A percentile compares a stretch with the other conserved stretches of the same genome.
phyloP scores from a whole-genome alignment of 2,797 vertebrate species.

The Pangasius macronema region DNA sequence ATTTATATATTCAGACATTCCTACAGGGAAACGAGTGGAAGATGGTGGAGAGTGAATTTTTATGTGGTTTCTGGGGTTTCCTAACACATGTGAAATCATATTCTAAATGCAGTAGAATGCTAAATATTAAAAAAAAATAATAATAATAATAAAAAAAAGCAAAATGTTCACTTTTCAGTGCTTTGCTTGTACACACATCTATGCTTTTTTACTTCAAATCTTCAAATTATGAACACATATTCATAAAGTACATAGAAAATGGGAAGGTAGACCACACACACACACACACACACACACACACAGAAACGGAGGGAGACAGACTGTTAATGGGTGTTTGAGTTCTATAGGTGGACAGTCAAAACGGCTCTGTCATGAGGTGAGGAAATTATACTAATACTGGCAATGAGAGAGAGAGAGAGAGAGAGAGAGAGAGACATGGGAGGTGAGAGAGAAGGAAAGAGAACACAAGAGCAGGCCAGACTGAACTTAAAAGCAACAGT shows the following conservation, averaged over 20 bases:
- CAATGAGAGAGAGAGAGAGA: not conserved
- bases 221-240: not conserved
- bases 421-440: not conserved
- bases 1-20: not conserved
- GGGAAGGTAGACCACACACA: too few species aligned
- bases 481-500: not conserved
- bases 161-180: not conserved
- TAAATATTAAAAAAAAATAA: not conserved
- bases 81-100: not conserved
- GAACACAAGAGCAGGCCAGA: not conserved
- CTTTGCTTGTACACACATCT: not conserved
- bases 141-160: too few species aligned
- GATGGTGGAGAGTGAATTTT: not conserved
- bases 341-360: not conserved
- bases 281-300: too few species aligned
- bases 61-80: not conserved
- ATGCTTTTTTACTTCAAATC: too few species aligned
- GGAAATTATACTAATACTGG: slow-evolving; percentile 5
- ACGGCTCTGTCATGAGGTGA: slow-evolving; percentile 1
- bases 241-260: not conserved
- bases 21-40: not conserved
- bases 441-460: not conserved
- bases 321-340: not conserved
- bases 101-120: not conserved
- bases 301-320: not conserved